Percentiles rank a stretch among this genome's conserved stretches.
Conservation (phyloP, 2,888 invertebrate genomes). For the Rotaria socialis region DNA sequence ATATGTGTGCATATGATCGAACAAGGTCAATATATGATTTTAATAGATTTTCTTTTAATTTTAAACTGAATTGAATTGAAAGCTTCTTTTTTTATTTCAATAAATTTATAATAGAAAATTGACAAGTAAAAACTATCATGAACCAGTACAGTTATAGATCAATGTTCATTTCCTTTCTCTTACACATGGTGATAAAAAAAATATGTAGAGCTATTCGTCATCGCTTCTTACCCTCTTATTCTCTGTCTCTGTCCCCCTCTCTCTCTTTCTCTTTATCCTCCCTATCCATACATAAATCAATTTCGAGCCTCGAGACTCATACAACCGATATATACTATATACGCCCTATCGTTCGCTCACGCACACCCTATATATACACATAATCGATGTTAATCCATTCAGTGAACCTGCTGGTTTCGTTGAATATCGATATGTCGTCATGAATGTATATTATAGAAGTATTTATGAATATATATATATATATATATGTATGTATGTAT, state of each 20-base stretch:
- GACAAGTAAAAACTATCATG: not conserved
- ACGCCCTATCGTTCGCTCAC: slow-evolving; percentile 29
- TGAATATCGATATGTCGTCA: slow-evolving; percentile 25
- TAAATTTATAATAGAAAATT: not conserved
- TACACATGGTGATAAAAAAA: not conserved
- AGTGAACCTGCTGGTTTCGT: slow-evolving; percentile 27
- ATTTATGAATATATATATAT: not conserved
- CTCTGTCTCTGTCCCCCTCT: not conserved
- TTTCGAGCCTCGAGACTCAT: slow-evolving; percentile 27
- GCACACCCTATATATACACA: slow-evolving; percentile 18
- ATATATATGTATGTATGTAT: not conserved
- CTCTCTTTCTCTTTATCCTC: not conserved
- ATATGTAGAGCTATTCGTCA: not conserved
- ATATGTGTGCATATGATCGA: not conserved
- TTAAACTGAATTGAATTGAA: not conserved
- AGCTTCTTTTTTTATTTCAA: not conserved
- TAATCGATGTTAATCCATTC: slow-evolving; percentile 29
- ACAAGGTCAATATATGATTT: not conserved
- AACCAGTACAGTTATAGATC: not conserved
- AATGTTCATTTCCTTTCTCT: not conserved
- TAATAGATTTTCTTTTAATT: not conserved
- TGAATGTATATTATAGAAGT: slow-evolving; percentile 17
- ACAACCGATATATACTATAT: slow-evolving; percentile 12
- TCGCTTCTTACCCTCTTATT: not conserved
- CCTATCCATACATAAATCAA: slow-evolving; percentile 25